Evolutionary conservation across 2,888 invertebrate species (phyloP), one percentile per base, ranked within the genome.

Genomic region (Perithous albicinctus): DNA sequence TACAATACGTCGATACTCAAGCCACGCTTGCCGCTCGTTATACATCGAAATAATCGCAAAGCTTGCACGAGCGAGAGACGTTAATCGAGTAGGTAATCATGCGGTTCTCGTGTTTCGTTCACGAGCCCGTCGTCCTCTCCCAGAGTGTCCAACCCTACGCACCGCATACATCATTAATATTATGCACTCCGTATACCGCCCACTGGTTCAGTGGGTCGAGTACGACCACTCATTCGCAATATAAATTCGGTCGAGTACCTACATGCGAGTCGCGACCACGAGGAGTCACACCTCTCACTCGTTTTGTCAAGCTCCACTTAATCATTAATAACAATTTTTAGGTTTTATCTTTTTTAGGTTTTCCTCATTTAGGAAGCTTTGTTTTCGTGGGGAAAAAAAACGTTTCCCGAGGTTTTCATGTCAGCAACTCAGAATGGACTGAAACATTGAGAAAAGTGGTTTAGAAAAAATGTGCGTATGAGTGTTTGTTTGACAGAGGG

Each of bases 201-300:
- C 78, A 81, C 81, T 81, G 73, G 81, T 78, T 81, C 81, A 81
- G 73, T 81, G 73, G 81, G 81, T 81, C 81, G 81, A 73, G 77
- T 63, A 35, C 73, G 63, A 73, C 61, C 38, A 63, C 73, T 63
- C 67, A 69, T 41, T 46, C 67, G 73, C 73, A 74, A 54, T 77
- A 63, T 81, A 78, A 77, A 77, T 81, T 81, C 69, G 77, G 63
- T 81, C 77, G 73, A 74, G 73, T 61, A 63, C 75, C n/a, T n/a
- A n/a, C n/a, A n/a, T n/a, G n/a, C n/a, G n/a, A n/a, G n/a, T 29
- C 70, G 67, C 61, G 70, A 43, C n/a, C 26, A 43, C 48, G 48
- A 26, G 41, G 54, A 69, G 67, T n/a, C 38, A 26, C 38, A n/a
- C 26, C 56, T 43, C 69, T n/a, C 18, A 1, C 61, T 26, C 56